These are phyloP conservation scores for Hormaphis cornu DNA, from an alignment of 1,140 invertebrate species.

Conservation along the genomic window DNA sequence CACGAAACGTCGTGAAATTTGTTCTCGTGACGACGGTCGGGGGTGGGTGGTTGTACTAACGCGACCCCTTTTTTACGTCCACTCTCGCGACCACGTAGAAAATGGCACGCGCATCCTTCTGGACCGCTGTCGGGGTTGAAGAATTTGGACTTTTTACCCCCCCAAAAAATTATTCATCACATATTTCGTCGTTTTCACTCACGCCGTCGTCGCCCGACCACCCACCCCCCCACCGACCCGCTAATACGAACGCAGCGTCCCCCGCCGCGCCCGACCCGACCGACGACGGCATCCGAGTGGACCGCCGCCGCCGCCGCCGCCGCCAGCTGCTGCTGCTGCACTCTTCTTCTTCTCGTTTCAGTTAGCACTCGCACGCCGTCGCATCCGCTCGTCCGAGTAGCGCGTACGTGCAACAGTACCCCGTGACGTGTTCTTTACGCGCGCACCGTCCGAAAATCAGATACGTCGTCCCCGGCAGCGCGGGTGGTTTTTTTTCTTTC, in stretches of 20 bases:
- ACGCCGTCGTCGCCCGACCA: not conserved
- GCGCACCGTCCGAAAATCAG: too few relatives aligned
- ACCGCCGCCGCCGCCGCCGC: not conserved
- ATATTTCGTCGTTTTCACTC: not conserved
- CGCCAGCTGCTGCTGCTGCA: not conserved
- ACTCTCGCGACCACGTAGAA: too few relatives aligned
- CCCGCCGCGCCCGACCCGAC: not conserved
- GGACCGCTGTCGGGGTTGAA: too few relatives aligned
- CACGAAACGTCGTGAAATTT: too few relatives aligned
- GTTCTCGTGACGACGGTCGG: too few relatives aligned
- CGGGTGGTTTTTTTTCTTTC: not conserved
- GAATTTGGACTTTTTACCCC: too few relatives aligned
- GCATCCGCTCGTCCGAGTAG: not conserved
- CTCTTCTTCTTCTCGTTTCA: constrained; percentile 25
- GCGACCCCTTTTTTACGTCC: too few relatives aligned
- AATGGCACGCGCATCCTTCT: too few relatives aligned
- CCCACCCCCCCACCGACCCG: constrained; percentile 3
- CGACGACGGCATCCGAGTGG: not conserved
- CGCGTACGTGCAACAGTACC: not conserved
- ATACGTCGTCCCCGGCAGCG: not conserved
- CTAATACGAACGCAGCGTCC: too few relatives aligned
- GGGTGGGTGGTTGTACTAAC: too few relatives aligned
- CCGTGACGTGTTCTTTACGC: not conserved
- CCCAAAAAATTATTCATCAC: not conserved
- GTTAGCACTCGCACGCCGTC: constrained; percentile 15